Percentiles rank a stretch among this genome's conserved stretches.
phyloP scores from a whole-genome alignment of 2,797 vertebrate species.

The Centropyge bicolor region DNA sequence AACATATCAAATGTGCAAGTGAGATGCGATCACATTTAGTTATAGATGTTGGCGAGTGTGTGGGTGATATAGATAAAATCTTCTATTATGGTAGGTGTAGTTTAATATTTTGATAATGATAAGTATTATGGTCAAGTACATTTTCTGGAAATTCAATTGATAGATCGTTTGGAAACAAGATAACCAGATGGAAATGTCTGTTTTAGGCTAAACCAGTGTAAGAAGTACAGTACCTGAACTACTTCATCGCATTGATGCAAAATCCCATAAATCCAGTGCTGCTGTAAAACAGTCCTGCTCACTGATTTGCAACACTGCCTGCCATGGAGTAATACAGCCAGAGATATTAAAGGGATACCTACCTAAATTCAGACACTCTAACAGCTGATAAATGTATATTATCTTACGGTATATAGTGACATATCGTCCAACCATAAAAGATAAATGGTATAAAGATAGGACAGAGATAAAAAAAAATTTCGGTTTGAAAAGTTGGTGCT shows the following conservation, averaged over 20 bases:
- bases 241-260: constrained; percentile 19
- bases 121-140: background rate
- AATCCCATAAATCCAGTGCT: constrained; percentile 24
- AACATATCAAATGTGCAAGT: background rate
- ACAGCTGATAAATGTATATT: constrained; percentile 16
- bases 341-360: constrained; percentile 7
- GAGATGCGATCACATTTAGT: background rate
- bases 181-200: background rate
- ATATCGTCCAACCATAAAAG: background rate
- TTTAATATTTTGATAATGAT: background rate
- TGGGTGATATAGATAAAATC: background rate
- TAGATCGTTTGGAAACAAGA: background rate
- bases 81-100: background rate
- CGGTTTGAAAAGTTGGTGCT: background rate
- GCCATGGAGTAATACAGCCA: constrained; percentile 10
- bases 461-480: too few relatives aligned
- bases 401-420: background rate
- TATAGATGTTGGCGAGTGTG: background rate
- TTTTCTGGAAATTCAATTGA: background rate
- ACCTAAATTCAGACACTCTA: constrained; percentile 14
- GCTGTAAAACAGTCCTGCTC: constrained; percentile 26
- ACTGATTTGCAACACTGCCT: constrained; percentile 41
- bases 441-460: background rate
- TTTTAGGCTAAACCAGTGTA: constrained; percentile 6
- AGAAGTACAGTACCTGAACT: constrained; percentile 6